These are phyloP conservation scores for Ricordea florida DNA, from an alignment of 92 coral and sea anemone genomes.

Conservation along the genomic window DNA sequence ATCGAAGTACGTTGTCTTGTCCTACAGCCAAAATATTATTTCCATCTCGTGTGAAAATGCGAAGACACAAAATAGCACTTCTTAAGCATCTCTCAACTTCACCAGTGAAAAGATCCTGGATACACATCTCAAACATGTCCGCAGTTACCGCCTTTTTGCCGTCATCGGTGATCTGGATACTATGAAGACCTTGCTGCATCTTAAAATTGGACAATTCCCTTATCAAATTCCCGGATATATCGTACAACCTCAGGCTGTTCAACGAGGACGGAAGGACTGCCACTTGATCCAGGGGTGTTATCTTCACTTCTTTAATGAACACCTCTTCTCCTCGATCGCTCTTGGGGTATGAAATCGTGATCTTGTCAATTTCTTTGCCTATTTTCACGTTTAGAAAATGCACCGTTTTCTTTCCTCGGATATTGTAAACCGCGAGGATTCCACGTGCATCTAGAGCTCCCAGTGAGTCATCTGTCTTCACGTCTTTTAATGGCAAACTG, in stretches of 20 bases:
- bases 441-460: slow-evolving; percentile 81
- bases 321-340: slow-evolving; percentile 30
- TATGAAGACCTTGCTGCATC: slow-evolving; percentile 70
- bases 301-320: slow-evolving; percentile 65
- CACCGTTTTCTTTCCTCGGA: slow-evolving; percentile 60
- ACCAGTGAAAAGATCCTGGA: slow-evolving; percentile 78
- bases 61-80: slow-evolving; percentile 73
- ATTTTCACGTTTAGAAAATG: slow-evolving; percentile 69
- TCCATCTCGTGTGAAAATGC: slow-evolving; percentile 75
- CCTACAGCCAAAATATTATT: slow-evolving; percentile 63
- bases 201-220: slow-evolving; percentile 82
- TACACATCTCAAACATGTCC: slow-evolving; percentile 79
- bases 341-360: slow-evolving; percentile 53
- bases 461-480: slow-evolving; percentile 63
- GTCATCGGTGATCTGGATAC: slow-evolving; percentile 80
- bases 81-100: slow-evolving; percentile 74
- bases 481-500: slow-evolving; percentile 69
- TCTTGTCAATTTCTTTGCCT: slow-evolving; percentile 78
- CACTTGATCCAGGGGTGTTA: slow-evolving; percentile 66
- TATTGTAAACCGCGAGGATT: slow-evolving; percentile 65
- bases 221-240: slow-evolving; percentile 69
- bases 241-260: slow-evolving; percentile 77
- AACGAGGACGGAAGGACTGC: slow-evolving; percentile 73
- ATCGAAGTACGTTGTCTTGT: slow-evolving; percentile 81
- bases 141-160: slow-evolving; percentile 77